These are phyloP conservation scores for Gephyroberyx darwinii DNA, from an alignment of 2,797 vertebrate species.

Conservation along the genomic window DNA sequence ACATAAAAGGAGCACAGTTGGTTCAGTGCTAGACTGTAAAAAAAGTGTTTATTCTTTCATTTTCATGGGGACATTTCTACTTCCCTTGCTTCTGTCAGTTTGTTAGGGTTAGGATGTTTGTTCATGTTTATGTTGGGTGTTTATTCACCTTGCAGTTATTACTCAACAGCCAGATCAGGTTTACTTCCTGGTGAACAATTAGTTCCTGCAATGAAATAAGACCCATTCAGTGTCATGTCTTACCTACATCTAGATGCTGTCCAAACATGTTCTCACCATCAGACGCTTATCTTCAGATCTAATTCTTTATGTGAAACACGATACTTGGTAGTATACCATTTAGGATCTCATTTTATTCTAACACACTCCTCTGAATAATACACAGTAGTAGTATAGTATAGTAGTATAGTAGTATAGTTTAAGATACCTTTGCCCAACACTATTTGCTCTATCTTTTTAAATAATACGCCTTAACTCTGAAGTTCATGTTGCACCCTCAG, in stretches of 20 bases:
- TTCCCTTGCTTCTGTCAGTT: background rate
- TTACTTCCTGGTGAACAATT: slow-evolving; percentile 1
- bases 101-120: background rate
- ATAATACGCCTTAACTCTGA: background rate
- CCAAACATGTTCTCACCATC: slow-evolving; percentile 13
- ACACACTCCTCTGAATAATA: too few species aligned
- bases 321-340: too few species aligned
- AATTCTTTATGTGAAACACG: background rate
- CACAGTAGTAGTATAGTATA: too few species aligned
- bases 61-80: background rate
- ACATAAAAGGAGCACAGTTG: background rate
- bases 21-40: background rate
- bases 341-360: too few species aligned
- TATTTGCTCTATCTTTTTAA: background rate
- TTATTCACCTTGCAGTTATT: too few species aligned
- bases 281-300: background rate
- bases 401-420: too few species aligned
- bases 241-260: slow-evolving; percentile 9
- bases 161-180: slow-evolving; percentile 11
- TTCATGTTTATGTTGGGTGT: too few species aligned
- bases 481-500: too few species aligned
- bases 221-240: background rate
- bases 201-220: background rate
- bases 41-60: slow-evolving; percentile 10
- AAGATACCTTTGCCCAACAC: too few species aligned